Conservation (phyloP, 1,140 invertebrate genomes). For the Neodiprion pinetum region DNA sequence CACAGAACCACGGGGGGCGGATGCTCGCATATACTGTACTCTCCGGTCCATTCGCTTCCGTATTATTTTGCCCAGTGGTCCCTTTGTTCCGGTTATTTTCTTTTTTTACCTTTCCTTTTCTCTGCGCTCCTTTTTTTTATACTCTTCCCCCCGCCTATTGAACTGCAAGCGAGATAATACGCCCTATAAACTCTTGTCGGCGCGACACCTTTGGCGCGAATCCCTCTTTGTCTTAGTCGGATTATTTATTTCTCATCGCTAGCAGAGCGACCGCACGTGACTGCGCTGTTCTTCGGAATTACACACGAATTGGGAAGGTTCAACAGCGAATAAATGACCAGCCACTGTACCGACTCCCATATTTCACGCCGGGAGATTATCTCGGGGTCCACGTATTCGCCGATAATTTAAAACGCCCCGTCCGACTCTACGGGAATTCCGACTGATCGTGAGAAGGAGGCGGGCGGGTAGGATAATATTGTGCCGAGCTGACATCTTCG, state of each 20-base stretch:
- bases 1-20: constrained; percentile 28
- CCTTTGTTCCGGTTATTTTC: constrained; percentile 53
- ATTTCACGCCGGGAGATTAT: background rate
- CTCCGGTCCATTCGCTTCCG: constrained; percentile 28
- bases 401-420: too few species aligned
- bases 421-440: too few species aligned
- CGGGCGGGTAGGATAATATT: constrained; percentile 45
- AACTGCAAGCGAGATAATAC: constrained; percentile 54
- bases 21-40: constrained; percentile 25
- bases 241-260: too few species aligned
- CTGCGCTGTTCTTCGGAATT: too few species aligned
- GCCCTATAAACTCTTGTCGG: constrained; percentile 35
- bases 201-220: background rate
- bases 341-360: too few species aligned
- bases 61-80: constrained; percentile 54
- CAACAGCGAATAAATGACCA: background rate
- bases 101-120: too few species aligned
- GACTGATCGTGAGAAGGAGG: constrained; percentile 35
- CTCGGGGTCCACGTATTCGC: background rate
- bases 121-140: too few species aligned
- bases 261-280: too few species aligned
- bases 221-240: background rate
- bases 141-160: constrained; percentile 39
- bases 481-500: constrained; percentile 47
- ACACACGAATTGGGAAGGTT: too few species aligned